Evolutionary conservation across 2,113 vertebrate genomes (phyloP).

Genomic region (Plotosus lineatus): DNA sequence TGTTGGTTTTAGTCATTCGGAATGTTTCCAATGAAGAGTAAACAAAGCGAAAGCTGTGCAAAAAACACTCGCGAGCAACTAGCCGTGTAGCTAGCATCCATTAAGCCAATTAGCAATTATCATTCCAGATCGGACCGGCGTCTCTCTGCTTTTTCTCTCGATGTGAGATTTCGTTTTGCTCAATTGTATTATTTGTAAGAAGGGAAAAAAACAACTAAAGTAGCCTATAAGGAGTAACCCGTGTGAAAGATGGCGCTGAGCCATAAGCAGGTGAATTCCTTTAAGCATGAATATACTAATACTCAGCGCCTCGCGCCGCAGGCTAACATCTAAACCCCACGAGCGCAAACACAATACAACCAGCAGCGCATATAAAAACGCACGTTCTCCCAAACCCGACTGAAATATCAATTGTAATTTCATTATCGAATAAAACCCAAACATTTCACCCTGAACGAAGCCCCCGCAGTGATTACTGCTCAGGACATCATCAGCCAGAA

Average conservation of each 20-base stretch:
- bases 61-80: no score
- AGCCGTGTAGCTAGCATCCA: conserved; percentile 3
- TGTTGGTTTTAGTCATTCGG: background rate
- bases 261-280: background rate
- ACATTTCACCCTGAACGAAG: background rate
- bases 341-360: background rate
- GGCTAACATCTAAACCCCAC: background rate
- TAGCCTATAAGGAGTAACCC: background rate
- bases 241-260: no score
- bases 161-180: background rate
- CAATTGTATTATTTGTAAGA: background rate
- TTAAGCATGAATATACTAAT: no score
- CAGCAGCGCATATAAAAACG: no score
- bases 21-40: background rate
- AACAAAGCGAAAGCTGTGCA: background rate
- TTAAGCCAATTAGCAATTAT: conserved; percentile 44
- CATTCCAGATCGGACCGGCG: background rate
- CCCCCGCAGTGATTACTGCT: background rate
- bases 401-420: no score
- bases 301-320: background rate
- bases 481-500: background rate
- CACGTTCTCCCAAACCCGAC: no score
- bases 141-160: no score
- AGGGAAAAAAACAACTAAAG: background rate
- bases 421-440: no score